Conservation (phyloP, 2,113 vertebrate species). For the Syngnathus typhle region DNA sequence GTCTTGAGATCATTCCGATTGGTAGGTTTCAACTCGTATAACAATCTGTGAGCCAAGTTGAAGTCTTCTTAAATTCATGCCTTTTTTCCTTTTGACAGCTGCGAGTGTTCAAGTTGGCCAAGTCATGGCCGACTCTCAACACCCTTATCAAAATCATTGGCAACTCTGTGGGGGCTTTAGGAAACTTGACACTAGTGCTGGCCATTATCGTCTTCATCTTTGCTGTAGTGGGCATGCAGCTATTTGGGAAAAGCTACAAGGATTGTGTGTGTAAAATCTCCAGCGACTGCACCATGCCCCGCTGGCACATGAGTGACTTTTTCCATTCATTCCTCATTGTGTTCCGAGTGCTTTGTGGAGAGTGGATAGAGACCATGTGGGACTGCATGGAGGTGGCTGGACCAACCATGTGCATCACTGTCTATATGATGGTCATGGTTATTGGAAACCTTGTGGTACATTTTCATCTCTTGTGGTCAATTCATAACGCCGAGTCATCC, state of each 20-base stretch:
- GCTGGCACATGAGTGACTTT: constrained; percentile 97
- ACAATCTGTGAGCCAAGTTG: neutral
- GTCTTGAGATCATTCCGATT: constrained; percentile 90
- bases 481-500: constrained; percentile 22
- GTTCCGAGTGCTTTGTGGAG: constrained; percentile 92
- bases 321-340: constrained; percentile 97
- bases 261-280: constrained; percentile 80
- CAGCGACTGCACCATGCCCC: constrained; percentile 70
- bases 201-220: constrained; percentile 98
- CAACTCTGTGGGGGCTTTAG: constrained; percentile 91
- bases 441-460: constrained; percentile 97
- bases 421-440: constrained; percentile 98
- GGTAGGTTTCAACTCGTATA: constrained; percentile 70
- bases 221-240: constrained; percentile 96
- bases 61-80: neutral
- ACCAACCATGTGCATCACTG: constrained; percentile 80
- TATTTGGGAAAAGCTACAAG: constrained; percentile 88
- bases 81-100: constrained; percentile 71
- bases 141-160: constrained; percentile 97
- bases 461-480: constrained; percentile 46
- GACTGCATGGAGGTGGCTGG: constrained; percentile 93
- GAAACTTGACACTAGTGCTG: constrained; percentile 91
- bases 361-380: constrained; percentile 99
- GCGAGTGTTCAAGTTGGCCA: constrained; percentile 94
- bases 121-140: constrained; percentile 97